These are phyloP conservation scores for Austrolebias charrua DNA, from an alignment of 2,797 vertebrate species.

Conservation along the genomic window DNA sequence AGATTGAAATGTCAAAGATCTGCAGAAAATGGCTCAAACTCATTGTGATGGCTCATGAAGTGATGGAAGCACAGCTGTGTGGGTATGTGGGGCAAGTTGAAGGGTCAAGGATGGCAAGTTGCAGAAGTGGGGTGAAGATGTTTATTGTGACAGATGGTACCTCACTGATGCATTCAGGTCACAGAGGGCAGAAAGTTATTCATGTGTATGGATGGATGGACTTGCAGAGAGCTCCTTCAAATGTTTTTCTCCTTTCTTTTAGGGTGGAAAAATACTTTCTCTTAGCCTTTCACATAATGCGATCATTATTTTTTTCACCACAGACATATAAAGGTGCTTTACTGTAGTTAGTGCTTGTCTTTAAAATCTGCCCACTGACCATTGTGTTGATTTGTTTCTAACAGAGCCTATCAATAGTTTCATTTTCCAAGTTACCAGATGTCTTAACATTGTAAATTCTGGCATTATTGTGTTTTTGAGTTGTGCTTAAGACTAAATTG, in stretches of 20 bases:
- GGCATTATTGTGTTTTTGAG: too few relatives aligned
- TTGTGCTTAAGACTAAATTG: too few relatives aligned
- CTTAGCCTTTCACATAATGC: not conserved
- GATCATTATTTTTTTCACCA: too few relatives aligned
- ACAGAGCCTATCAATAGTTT: too few relatives aligned
- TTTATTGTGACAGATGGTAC: constrained; percentile 14
- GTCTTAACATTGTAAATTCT: too few relatives aligned
- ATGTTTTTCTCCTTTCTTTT: not conserved
- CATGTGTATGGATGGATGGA: not conserved
- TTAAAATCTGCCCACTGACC: too few relatives aligned
- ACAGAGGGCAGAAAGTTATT: constrained; percentile 14
- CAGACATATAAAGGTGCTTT: too few relatives aligned
- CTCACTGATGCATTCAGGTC: constrained; percentile 7
- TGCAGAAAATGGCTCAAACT: not conserved
- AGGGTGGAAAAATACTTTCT: not conserved
- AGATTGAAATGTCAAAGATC: not conserved
- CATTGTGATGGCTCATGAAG: not conserved
- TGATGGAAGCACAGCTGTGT: too few relatives aligned
- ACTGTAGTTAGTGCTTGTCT: too few relatives aligned
- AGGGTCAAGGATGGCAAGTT: not conserved
- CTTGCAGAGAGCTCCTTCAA: too few relatives aligned
- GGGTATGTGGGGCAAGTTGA: not conserved
- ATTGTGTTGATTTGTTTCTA: too few relatives aligned
- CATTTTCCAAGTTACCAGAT: too few relatives aligned
- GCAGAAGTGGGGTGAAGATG: not conserved